Percentiles rank a stretch among this genome's conserved stretches.
phyloP scores from a whole-genome alignment of 1,140 invertebrate species.

The Dendroctonus ponderosae region DNA sequence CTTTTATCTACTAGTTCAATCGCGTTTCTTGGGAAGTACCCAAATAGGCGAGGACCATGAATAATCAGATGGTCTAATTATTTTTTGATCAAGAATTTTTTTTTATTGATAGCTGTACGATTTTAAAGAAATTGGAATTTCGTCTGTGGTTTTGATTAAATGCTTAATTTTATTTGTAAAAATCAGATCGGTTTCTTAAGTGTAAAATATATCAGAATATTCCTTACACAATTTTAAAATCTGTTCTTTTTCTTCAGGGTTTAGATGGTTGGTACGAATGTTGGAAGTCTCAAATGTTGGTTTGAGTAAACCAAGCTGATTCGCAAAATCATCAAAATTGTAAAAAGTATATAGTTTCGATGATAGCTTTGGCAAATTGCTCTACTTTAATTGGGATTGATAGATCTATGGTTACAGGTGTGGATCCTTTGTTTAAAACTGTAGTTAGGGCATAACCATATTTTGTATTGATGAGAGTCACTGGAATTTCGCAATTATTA shows the following conservation, averaged over 20 bases:
- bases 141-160: constrained; percentile 39
- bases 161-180: constrained; percentile 40
- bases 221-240: constrained; percentile 35
- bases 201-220: constrained; percentile 37
- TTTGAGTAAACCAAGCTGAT: not conserved
- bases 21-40: constrained; percentile 40
- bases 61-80: not conserved
- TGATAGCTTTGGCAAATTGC: constrained; percentile 1
- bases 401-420: constrained; percentile 15
- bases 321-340: constrained; percentile 9
- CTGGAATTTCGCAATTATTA: constrained; percentile 19
- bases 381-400: constrained; percentile 9
- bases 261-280: constrained; percentile 22
- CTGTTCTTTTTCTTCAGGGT: constrained; percentile 24
- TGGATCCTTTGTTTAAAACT: constrained; percentile 18
- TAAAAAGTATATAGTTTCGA: constrained; percentile 15
- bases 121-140: constrained; percentile 44
- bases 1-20: constrained; percentile 5
- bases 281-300: not conserved
- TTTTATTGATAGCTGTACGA: constrained; percentile 46
- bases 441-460: constrained; percentile 18
- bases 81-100: constrained; percentile 32
- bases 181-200: constrained; percentile 24
- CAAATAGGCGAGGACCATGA: constrained; percentile 10
- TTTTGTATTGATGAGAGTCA: constrained; percentile 5